phyloP scores from a whole-genome alignment of 2,113 vertebrate species.

The Atractosteus spatula region DNA sequence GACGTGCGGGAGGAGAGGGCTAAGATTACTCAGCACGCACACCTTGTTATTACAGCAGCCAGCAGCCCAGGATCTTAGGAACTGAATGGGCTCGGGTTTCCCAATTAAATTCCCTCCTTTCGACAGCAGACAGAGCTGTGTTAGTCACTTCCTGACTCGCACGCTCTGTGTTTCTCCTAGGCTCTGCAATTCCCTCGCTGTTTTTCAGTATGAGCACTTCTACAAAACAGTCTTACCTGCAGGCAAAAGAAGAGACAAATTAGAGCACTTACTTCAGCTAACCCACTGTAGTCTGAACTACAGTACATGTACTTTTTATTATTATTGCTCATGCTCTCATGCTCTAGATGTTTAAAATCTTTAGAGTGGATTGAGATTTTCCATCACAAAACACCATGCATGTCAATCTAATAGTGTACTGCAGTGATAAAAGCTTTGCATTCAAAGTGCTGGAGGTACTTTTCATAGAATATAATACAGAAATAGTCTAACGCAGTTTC shows the following conservation, averaged over 20 bases:
- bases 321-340: too few relatives aligned
- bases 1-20: not conserved
- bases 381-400: too few relatives aligned
- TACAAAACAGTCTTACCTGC: constrained; percentile 1
- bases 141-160: constrained; percentile 7
- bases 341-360: too few relatives aligned
- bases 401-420: too few relatives aligned
- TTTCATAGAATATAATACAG: too few relatives aligned
- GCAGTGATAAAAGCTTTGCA: too few relatives aligned
- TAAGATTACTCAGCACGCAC: not conserved
- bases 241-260: constrained; percentile 2
- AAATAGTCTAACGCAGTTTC: too few relatives aligned
- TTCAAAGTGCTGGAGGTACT: too few relatives aligned
- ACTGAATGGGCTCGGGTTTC: not conserved
- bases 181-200: not conserved
- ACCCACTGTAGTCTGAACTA: too few relatives aligned
- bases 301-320: too few relatives aligned
- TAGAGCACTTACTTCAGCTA: not conserved
- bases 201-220: constrained; percentile 1
- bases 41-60: not conserved
- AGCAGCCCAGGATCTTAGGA: not conserved
- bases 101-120: not conserved
- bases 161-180: not conserved
- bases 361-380: too few relatives aligned
- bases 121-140: not conserved